These are phyloP conservation scores for Carcina quercana DNA, from an alignment of 2,888 invertebrate species.

Conservation along the genomic window DNA sequence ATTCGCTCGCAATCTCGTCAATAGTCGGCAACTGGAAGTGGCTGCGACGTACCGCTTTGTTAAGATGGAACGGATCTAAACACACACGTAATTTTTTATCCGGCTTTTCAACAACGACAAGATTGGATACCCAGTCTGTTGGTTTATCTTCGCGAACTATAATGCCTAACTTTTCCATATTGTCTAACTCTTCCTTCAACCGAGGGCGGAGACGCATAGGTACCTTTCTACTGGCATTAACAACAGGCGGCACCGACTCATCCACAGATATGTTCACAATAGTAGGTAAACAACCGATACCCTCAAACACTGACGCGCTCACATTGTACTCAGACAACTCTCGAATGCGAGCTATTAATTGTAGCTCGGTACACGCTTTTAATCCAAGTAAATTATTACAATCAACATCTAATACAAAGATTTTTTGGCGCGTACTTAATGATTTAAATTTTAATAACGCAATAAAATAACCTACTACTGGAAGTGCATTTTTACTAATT, in stretches of 20 bases:
- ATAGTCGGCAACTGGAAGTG: slow-evolving; percentile 14
- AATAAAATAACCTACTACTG: slow-evolving; percentile 7
- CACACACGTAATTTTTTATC: slow-evolving; percentile 9
- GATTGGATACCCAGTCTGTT: slow-evolving; percentile 12
- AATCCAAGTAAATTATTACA: slow-evolving; percentile 8
- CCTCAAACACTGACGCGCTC: slow-evolving; percentile 1
- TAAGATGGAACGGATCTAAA: slow-evolving; percentile 11
- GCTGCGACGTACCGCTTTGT: slow-evolving; percentile 6
- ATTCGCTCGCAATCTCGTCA: slow-evolving; percentile 7
- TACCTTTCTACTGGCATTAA: slow-evolving; percentile 6
- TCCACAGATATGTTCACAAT: slow-evolving; percentile 4
- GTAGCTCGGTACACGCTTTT: slow-evolving; percentile 2
- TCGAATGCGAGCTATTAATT: background rate
- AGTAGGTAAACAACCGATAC: slow-evolving; percentile 7
- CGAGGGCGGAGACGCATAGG: slow-evolving; percentile 6
- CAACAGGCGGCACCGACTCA: slow-evolving; percentile 5
- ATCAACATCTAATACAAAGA: slow-evolving; percentile 2
- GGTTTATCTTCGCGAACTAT: slow-evolving; percentile 5
- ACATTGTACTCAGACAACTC: background rate
- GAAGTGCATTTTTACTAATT: slow-evolving; percentile 4
- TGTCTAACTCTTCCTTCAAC: slow-evolving; percentile 1
- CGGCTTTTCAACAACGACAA: slow-evolving; percentile 9
- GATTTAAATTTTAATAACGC: slow-evolving; percentile 3
- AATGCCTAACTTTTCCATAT: slow-evolving; percentile 4
- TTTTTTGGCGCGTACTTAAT: background rate